Conservation (phyloP, 2,888 invertebrate genomes). For the Torymus auratus region DNA sequence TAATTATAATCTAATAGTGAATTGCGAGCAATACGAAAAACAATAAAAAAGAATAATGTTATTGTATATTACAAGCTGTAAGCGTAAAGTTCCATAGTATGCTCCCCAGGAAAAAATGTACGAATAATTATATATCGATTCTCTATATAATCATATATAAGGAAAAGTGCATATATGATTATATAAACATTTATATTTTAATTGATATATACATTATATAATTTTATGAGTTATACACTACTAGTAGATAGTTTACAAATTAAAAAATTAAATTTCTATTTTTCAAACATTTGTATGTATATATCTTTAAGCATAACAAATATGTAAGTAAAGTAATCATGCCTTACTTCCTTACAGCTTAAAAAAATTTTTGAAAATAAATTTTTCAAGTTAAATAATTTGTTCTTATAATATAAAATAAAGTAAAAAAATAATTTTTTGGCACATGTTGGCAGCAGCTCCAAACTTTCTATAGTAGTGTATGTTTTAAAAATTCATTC, state of each 20-base stretch:
- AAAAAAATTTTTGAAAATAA: too few relatives aligned
- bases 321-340: too few relatives aligned
- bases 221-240: conserved; percentile 44
- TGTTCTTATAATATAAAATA: too few relatives aligned
- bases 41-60: conserved; percentile 32
- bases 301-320: too few relatives aligned
- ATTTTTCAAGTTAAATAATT: too few relatives aligned
- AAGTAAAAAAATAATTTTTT: conserved; percentile 33
- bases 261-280: conserved; percentile 17
- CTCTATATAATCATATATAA: conserved; percentile 38
- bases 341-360: too few relatives aligned
- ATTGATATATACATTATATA: conserved; percentile 8
- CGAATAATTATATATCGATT: conserved; percentile 33
- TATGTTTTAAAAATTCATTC: conserved; percentile 30
- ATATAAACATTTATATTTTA: conserved; percentile 31
- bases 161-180: conserved; percentile 30
- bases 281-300: neutral
- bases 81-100: conserved; percentile 44
- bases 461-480: conserved; percentile 48
- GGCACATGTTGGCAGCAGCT: conserved; percentile 44
- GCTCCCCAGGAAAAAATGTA: conserved; percentile 38
- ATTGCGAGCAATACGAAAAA: conserved; percentile 37
- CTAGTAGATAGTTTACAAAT: conserved; percentile 38
- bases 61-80: conserved; percentile 48
- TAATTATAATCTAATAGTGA: conserved; percentile 26